A percentile compares a stretch with the other conserved stretches of the same genome.
These are phyloP conservation scores for Synanthedon myopaeformis DNA, from an alignment of 2,888 invertebrate genomes.

Conservation along the genomic window DNA sequence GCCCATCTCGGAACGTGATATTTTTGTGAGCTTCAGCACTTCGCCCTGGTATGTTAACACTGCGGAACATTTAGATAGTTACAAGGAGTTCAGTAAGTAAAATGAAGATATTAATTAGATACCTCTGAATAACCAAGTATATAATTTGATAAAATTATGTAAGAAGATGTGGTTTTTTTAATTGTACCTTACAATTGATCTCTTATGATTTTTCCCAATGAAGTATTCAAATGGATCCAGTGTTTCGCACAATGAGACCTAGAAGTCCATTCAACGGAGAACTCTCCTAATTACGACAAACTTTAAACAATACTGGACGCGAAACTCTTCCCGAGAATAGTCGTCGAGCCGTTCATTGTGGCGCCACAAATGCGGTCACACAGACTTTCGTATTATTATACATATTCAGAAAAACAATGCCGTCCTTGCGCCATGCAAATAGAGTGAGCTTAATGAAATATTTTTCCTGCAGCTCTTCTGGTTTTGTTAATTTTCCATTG, in stretches of 20 bases:
- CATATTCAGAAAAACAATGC: constrained; percentile 65
- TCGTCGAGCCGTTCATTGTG: constrained; percentile 58
- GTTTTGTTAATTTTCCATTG: neutral
- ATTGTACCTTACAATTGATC: neutral
- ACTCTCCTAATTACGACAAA: constrained; percentile 69
- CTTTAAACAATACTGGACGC: constrained; percentile 69
- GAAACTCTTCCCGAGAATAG: constrained; percentile 64
- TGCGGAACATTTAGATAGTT: constrained; percentile 42
- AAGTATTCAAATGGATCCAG: constrained; percentile 12
- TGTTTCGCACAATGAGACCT: constrained; percentile 49
- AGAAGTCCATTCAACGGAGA: constrained; percentile 58
- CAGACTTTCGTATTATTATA: constrained; percentile 54
- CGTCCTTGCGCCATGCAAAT: constrained; percentile 54
- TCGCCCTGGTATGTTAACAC: constrained; percentile 83
- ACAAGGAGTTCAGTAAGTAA: no score
- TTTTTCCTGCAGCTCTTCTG: constrained; percentile 28
- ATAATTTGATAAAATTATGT: no score
- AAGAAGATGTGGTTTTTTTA: no score
- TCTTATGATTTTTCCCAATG: constrained; percentile 10
- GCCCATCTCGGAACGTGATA: constrained; percentile 91
- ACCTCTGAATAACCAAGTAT: no score
- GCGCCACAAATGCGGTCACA: constrained; percentile 62
- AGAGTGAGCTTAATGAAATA: constrained; percentile 54
- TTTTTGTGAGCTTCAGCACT: constrained; percentile 82
- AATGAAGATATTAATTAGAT: no score